phyloP scores from a whole-genome alignment of 2,797 vertebrate genomes.

The Enoplosus armatus region DNA sequence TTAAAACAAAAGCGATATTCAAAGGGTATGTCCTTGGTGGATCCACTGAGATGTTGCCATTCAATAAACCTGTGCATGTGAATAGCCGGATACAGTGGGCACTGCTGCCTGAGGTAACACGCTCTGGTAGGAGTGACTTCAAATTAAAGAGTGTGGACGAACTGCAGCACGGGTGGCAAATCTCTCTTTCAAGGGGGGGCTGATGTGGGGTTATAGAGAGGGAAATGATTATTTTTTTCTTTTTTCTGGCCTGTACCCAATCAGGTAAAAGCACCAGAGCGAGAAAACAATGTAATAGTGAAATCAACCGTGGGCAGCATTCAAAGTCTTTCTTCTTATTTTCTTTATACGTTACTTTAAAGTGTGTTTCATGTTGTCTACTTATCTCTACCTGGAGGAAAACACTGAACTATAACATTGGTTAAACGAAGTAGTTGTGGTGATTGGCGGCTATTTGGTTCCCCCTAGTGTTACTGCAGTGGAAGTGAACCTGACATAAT shows the following conservation, averaged over 20 bases:
- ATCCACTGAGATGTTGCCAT: conserved; percentile 17
- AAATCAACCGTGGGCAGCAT: background rate
- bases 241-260: conserved; percentile 39
- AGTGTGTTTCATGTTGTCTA: background rate
- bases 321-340: background rate
- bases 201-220: conserved; percentile 13
- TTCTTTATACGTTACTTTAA: background rate
- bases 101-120: conserved; percentile 21
- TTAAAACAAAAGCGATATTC: background rate
- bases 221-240: conserved; percentile 8
- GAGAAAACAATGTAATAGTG: conserved; percentile 2
- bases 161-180: conserved; percentile 57
- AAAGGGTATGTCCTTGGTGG: conserved; percentile 32
- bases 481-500: conserved; percentile 22
- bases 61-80: conserved; percentile 13
- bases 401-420: background rate
- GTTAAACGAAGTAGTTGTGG: background rate
- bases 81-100: conserved; percentile 22
- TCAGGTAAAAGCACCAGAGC: conserved; percentile 42
- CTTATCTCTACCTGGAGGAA: background rate
- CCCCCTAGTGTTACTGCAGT: conserved; percentile 68
- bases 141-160: conserved; percentile 51
- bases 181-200: conserved; percentile 18
- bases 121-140: conserved; percentile 48
- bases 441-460: conserved; percentile 33